Base-by-base conservation (phyloP, 2,797 vertebrate species). In the Etheostoma perlongum region DNA sequence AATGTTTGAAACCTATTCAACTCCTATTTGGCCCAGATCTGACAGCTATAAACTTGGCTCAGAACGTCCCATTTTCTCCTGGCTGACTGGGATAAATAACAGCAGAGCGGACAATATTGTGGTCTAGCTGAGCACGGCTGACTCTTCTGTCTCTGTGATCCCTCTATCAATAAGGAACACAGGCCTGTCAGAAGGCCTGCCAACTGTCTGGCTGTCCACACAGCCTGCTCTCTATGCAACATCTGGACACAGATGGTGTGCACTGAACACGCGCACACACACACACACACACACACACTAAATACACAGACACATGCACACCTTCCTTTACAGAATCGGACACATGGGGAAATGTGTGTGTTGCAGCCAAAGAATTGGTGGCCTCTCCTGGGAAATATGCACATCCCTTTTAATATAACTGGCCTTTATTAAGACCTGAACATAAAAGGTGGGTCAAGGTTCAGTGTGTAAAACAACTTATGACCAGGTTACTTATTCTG, bases 171-270 rank as follows among this genome's bases (percentile, higher is more conserved):
- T 93, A 91, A 93, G 89, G 88, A 90, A 84, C 91, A 89, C 88
- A 91, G 83, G 89, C 84, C 88, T 85, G 86, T 93, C 90, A 93
- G 92, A 93, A 92, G 92, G 83, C 89, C 90, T 92, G 93, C 92
- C 93, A 94, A 89, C 88, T 90, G 91, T 89, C 89, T 92, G 89
- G 82, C 85, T 89, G 90, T 93, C 91, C 91, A 78, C 51, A 23
- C 85, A 82, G 87, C 82, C 89, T 79, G 88, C 86, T 85, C 88
- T 86, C 86, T 74, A 72, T 59, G 62, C 86, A 91, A 92, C 93
- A 94, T 94, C 93, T 94, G 93, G 92, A 92, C 89, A 86, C 92
- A 93, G 91, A 93, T 93, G 93, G 88, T 88, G 58, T 82, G 59
- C 84, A 76, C 82, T 69, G 73, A 88, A 74, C 80, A 58, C 67